These are phyloP conservation scores for Pterophyllum scalare DNA, from an alignment of 2,113 vertebrate species.

Conservation along the genomic window DNA sequence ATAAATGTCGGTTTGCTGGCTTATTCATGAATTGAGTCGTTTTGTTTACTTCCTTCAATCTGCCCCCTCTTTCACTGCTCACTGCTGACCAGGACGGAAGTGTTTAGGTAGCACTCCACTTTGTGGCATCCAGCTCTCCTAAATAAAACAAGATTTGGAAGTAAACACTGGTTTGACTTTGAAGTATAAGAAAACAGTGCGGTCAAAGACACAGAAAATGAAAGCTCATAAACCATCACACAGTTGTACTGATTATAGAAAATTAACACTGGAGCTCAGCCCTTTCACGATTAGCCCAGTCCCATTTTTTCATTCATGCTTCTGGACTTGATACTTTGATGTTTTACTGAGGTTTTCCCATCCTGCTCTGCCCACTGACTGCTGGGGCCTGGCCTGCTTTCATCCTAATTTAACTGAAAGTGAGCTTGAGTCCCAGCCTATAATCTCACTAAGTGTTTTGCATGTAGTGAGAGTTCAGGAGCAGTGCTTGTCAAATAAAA, in stretches of 20 bases:
- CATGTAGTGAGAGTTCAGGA: background rate
- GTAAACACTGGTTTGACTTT: conserved; percentile 8
- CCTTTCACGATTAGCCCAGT: too few relatives aligned
- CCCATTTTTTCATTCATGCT: background rate
- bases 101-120: conserved; percentile 1
- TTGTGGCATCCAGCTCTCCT: background rate
- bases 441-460: conserved; percentile 6
- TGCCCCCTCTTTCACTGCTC: background rate
- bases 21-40: background rate
- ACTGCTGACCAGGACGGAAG: background rate
- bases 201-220: background rate
- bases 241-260: background rate
- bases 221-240: background rate
- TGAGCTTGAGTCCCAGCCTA: background rate
- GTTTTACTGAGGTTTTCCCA: conserved; percentile 35
- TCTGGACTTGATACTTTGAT: conserved; percentile 42
- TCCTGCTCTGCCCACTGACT: conserved; percentile 4
- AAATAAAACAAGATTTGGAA: background rate
- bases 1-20: background rate
- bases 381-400: conserved; percentile 23
- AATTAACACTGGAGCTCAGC: background rate
- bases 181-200: background rate
- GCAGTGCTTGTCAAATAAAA: conserved; percentile 9
- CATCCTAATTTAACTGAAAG: conserved; percentile 17
- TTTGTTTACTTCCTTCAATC: background rate